A percentile compares a stretch with the other conserved stretches of the same genome.
These are phyloP conservation scores for Cantharis rustica DNA, from an alignment of 2,888 invertebrate species.

Conservation along the genomic window DNA sequence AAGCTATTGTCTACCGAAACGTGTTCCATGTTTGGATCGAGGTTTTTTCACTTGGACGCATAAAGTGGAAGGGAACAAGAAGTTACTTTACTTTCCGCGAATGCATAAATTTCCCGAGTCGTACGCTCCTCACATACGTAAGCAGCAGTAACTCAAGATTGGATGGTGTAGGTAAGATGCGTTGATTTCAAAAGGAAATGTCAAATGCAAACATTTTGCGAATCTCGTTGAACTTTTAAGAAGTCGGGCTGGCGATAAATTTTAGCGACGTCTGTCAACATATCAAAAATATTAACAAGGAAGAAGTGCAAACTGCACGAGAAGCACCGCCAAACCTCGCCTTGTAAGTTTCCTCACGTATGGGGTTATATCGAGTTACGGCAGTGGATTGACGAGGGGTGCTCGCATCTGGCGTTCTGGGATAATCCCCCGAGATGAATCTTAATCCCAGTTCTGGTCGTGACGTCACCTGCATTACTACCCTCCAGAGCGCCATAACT, in stretches of 20 bases:
- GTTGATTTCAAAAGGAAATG: not conserved
- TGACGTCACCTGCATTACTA: conserved; percentile 48
- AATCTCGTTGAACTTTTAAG: not conserved
- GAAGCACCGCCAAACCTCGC: conserved; percentile 25
- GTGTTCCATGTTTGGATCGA: not conserved
- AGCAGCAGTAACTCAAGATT: not conserved
- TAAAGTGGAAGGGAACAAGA: not conserved
- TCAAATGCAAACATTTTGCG: conserved; percentile 7
- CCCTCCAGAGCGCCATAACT: conserved; percentile 42
- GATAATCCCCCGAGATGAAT: conserved; percentile 52
- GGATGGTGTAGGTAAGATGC: not conserved
- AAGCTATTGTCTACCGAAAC: conserved; percentile 4
- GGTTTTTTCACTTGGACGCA: not conserved
- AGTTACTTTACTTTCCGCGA: not conserved
- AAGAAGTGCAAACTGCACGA: conserved; percentile 33
- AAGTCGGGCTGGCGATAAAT: conserved; percentile 21
- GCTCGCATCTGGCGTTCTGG: conserved; percentile 46
- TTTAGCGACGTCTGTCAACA: conserved; percentile 29
- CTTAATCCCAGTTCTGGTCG: conserved; percentile 49
- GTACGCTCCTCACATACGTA: not conserved
- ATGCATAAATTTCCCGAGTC: not conserved
- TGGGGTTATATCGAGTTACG: conserved; percentile 51
- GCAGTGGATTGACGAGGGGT: conserved; percentile 45
- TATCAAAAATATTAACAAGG: conserved; percentile 27
- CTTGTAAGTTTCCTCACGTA: conserved; percentile 51